Conservation (phyloP, 2,797 vertebrate species). For the Champsocephalus esox region DNA sequence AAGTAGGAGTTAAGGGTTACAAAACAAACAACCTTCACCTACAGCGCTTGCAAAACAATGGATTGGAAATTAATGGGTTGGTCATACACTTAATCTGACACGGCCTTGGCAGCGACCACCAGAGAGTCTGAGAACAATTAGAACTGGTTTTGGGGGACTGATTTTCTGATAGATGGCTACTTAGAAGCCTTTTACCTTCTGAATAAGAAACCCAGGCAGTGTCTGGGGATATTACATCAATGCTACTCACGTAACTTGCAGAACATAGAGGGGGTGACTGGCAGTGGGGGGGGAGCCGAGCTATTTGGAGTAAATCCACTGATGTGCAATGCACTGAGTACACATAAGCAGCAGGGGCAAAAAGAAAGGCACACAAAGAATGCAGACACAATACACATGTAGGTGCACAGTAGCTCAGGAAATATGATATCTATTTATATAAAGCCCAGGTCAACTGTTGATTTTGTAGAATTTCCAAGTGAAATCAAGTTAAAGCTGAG, state of each 20-base stretch:
- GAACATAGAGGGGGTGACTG: slow-evolving; percentile 71
- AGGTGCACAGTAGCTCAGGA: slow-evolving; percentile 22
- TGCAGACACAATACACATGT: slow-evolving; percentile 31
- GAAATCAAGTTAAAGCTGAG: slow-evolving; percentile 8
- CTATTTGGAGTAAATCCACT: slow-evolving; percentile 78
- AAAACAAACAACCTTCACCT: slow-evolving; percentile 51
- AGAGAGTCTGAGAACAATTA: slow-evolving; percentile 76
- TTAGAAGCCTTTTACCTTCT: slow-evolving; percentile 71
- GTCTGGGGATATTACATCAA: slow-evolving; percentile 73
- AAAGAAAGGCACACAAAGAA: slow-evolving; percentile 45
- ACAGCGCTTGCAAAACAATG: slow-evolving; percentile 60
- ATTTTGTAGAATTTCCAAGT: slow-evolving; percentile 29
- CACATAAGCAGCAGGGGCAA: slow-evolving; percentile 52
- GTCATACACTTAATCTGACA: slow-evolving; percentile 74
- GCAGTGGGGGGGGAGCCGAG: slow-evolving; percentile 49
- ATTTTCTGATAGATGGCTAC: slow-evolving; percentile 80
- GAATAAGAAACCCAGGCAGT: slow-evolving; percentile 72
- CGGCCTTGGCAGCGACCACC: slow-evolving; percentile 67
- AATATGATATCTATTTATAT: slow-evolving; percentile 20
- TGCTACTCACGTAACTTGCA: slow-evolving; percentile 77
- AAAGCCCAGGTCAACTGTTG: slow-evolving; percentile 22
- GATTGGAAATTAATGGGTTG: slow-evolving; percentile 71
- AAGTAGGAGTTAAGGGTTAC: slow-evolving; percentile 30
- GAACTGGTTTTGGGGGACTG: slow-evolving; percentile 76
- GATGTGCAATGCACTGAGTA: slow-evolving; percentile 63